These are phyloP conservation scores for Invenusta paracnida DNA, from an alignment of 2,888 invertebrate genomes.

Conservation along the genomic window DNA sequence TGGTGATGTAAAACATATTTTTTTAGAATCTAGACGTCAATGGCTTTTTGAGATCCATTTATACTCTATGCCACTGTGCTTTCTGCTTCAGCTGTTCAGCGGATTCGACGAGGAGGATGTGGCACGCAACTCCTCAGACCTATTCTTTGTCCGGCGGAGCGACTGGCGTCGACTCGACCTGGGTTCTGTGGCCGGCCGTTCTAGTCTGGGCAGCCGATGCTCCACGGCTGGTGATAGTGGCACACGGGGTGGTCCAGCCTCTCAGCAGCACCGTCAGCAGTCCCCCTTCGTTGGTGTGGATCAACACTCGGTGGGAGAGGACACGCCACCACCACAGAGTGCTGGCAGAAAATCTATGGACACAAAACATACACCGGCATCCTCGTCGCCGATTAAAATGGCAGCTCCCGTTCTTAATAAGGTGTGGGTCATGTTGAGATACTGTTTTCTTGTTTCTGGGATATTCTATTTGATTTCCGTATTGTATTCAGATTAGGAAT, in stretches of 20 bases:
- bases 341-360: too few species aligned
- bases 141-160: conserved; percentile 14
- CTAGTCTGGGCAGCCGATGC: not conserved
- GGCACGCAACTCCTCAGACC: not conserved
- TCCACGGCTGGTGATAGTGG: not conserved
- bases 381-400: not conserved
- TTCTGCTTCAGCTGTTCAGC: conserved; percentile 9
- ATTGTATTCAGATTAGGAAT: too few species aligned
- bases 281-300: too few species aligned
- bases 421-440: too few species aligned
- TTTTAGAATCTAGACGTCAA: too few species aligned
- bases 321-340: too few species aligned
- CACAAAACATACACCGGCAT: not conserved
- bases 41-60: too few species aligned
- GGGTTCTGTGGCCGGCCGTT: not conserved
- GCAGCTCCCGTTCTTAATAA: not conserved
- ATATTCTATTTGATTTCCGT: too few species aligned
- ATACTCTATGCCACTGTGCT: too few species aligned
- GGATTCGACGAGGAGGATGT: conserved; percentile 28
- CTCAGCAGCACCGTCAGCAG: not conserved
- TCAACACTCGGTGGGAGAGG: too few species aligned
- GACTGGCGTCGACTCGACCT: conserved; percentile 15
- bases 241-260: not conserved
- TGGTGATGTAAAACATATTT: too few species aligned
- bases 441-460: too few species aligned